A percentile compares a stretch with the other conserved stretches of the same genome.
These are phyloP conservation scores for Labeo catla DNA, from an alignment of 2,113 vertebrate species.

Conservation along the genomic window DNA sequence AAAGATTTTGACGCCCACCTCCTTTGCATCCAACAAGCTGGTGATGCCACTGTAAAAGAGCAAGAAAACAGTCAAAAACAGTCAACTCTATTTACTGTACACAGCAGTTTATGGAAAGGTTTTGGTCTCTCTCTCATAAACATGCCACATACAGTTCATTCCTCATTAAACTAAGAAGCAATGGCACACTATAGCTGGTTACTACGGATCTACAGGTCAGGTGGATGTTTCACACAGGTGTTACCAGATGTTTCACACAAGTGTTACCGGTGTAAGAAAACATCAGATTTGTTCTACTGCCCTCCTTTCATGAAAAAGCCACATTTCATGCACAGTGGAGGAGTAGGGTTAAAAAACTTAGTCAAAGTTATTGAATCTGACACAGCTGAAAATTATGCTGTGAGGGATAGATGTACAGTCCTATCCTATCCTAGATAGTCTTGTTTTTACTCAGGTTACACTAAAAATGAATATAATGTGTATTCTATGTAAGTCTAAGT, in stretches of 20 bases:
- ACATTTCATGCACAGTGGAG: constrained; percentile 4
- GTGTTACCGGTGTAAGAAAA: neutral
- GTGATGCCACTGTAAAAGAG: constrained; percentile 79
- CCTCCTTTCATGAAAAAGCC: constrained; percentile 33
- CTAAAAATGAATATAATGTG: neutral
- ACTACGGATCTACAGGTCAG: neutral
- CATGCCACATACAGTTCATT: neutral
- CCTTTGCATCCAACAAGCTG: constrained; percentile 84
- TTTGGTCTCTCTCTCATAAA: neutral
- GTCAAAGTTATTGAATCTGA: neutral
- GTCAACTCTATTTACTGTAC: neutral
- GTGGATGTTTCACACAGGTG: constrained; percentile 18
- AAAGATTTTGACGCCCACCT: constrained; percentile 88
- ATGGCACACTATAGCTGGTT: neutral
- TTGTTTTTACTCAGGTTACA: neutral
- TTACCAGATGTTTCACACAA: constrained; percentile 4
- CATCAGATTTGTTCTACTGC: neutral
- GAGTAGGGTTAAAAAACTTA: neutral
- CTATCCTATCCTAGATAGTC: neutral
- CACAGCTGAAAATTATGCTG: neutral
- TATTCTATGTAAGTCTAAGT: neutral
- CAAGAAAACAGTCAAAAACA: constrained; percentile 5
- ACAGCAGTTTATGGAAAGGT: constrained; percentile 7
- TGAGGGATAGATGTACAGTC: neutral
- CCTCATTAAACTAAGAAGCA: constrained; percentile 2